Evolutionary conservation across 2,797 vertebrate genomes (phyloP).

Genomic region (Huso huso): DNA sequence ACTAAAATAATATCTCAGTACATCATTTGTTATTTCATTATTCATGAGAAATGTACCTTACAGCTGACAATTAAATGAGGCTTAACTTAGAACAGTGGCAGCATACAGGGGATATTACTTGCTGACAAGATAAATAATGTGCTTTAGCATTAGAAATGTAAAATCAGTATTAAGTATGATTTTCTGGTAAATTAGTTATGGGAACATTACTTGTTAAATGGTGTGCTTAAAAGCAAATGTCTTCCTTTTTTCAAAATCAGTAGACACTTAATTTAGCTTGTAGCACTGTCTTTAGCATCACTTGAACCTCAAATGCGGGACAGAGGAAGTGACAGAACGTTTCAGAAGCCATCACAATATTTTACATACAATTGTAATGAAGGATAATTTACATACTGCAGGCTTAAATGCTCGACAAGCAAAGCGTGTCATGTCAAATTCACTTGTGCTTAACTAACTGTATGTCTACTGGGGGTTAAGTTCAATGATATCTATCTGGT

Average conservation of each 20-base stretch:
- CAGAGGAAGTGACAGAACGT: neutral
- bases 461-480: neutral
- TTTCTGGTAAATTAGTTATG: neutral
- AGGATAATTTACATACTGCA: slow-evolving; percentile 1
- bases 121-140: neutral
- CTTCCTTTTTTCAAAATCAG: neutral
- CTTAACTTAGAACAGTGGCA: neutral
- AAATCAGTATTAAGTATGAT: neutral
- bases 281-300: neutral
- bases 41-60: slow-evolving; percentile 37
- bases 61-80: slow-evolving; percentile 21
- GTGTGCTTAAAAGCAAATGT: neutral
- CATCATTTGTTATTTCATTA: slow-evolving; percentile 32
- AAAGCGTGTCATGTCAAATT: slow-evolving; percentile 2
- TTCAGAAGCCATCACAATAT: neutral
- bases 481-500: neutral
- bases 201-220: neutral
- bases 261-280: neutral
- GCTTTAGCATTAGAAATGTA: slow-evolving; percentile 1
- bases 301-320: neutral
- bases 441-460: neutral
- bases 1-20: too few species aligned
- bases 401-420: neutral
- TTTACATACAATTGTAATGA: neutral
- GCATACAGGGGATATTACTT: neutral